Evolutionary conservation across 2,113 vertebrate species (phyloP), one percentile per base, ranked within the genome.

Genomic region (Columba livia): DNA sequence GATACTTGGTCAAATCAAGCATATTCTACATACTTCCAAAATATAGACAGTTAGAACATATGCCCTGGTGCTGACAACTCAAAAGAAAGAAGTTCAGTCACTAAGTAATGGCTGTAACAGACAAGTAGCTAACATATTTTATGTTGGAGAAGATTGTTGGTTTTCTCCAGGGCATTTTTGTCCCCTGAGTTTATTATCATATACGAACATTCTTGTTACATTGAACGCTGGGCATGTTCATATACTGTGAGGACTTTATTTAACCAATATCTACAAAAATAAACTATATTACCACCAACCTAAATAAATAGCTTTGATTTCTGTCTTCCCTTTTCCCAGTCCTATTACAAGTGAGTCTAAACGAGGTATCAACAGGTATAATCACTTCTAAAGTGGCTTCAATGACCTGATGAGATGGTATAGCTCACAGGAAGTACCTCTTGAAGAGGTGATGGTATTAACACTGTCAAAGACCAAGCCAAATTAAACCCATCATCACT

Each of bases 401-500:
- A 92, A 47, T 58, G 67, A 40, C 34, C 94, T 34, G 62, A 84
- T 65, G 79, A 78, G 64, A 79, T 12, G 21, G 23, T 11, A 54
- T 6, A 70, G 44, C 44, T 90, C 47, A 48, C 1, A 3, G 57
- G 26, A 88, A 36, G 12, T 10, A 51, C 34, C 38, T 77, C 40
- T 70, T 56, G 79, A 97, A 96, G 86, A 88, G 60, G 42, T 93
- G 38, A 58, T 66, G 54, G 51, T 56, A 69, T 85, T 91, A 85
- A 36, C 15, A 2, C 42, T 61, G 65, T 92, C 89, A 88, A 42
- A 84, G 31, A 26, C 36, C 81, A 70, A 87, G 92, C 87, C 96
- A 97, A 96, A 95, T 51, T 32, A 86, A 95, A 94, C 88, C 38
- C 74, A 85, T 89, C 79, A 85, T 32, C 73, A 61, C 87, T 93